phyloP scores from a whole-genome alignment of 2,888 invertebrate genomes.

The Leptinotarsa juncta region DNA sequence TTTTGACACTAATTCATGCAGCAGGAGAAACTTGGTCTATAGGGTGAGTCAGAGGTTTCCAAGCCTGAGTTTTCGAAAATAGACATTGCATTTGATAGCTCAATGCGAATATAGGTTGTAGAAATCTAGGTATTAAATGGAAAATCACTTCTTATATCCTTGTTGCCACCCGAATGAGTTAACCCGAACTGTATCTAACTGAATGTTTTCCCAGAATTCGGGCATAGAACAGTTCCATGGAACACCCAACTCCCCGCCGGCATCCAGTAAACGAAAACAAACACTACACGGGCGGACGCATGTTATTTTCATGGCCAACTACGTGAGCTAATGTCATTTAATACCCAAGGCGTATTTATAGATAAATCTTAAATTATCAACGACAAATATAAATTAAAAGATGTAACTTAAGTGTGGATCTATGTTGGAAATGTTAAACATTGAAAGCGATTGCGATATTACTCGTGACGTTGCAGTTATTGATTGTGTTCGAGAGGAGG shows the following conservation, averaged over 20 bases:
- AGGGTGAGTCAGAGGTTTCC: background rate
- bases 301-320: slow-evolving; percentile 46
- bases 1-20: background rate
- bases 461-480: slow-evolving; percentile 34
- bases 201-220: slow-evolving; percentile 12
- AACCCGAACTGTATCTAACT: background rate
- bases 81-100: too few relatives aligned
- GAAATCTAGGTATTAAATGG: too few relatives aligned
- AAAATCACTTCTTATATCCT: too few relatives aligned
- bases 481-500: slow-evolving; percentile 30
- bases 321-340: slow-evolving; percentile 47
- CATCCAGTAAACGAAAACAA: slow-evolving; percentile 28
- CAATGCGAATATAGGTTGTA: too few relatives aligned
- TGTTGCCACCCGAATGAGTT: background rate
- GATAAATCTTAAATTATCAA: slow-evolving; percentile 51
- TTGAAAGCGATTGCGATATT: slow-evolving; percentile 38
- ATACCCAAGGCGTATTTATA: slow-evolving; percentile 49
- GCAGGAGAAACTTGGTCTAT: background rate
- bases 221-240: background rate
- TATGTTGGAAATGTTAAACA: slow-evolving; percentile 50
- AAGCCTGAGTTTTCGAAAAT: background rate
- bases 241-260: background rate
- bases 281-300: slow-evolving; percentile 40
- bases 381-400: slow-evolving; percentile 52
- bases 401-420: slow-evolving; percentile 55